Base-by-base conservation (phyloP, 2,797 vertebrate species). In the Tangara arthus region DNA sequence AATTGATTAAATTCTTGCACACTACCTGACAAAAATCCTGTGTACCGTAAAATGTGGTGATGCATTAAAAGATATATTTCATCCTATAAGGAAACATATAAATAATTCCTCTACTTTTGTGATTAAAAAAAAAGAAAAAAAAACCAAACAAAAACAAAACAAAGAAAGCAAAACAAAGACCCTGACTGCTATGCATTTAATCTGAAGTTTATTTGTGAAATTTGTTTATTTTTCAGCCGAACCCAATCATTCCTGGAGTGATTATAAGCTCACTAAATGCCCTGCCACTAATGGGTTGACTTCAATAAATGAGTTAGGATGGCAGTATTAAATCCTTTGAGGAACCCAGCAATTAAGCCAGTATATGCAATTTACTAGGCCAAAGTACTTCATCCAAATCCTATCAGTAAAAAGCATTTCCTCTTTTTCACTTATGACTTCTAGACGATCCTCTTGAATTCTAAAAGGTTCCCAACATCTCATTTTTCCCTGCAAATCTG, bases 311-410 rank as follows among this genome's bases (percentile, higher is more conserved):
- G 37, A 85, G 37, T 91, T 61, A 91, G 68, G 47, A 85, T 49
- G 56, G 23, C 32, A 95, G 20, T 27, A 77, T 52, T 73, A 78
- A 85, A 84, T 79, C 90, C 59, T 70, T 82, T 59, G 64, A 52
- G 47, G 35, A 66, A 44, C 20, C 61, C 41, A 47, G 11, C 32
- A 83, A 91, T 87, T 89, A 93, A 89, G 39, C 24, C 55, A 87
- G 44, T 59, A 60, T 44, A 34, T 57, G 63, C 30, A 63, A 41
- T 63, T 91, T 94, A 65, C 23, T 57, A 70, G 63, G 77, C 60
- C 22, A 64, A 85, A 94, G 53, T 65, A 77, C 63, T 81, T 88
- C 15, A 89, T 56, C 39, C 59, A 93, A 86, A 95, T 86, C 37
- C 70, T 80, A 19, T 47, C 3, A 0, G 3, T 55, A 69, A 80